A percentile compares a stretch with the other conserved stretches of the same genome.
Evolutionary conservation across 2,797 vertebrate genomes (phyloP).

Genomic region (Labroides dimidiatus): DNA sequence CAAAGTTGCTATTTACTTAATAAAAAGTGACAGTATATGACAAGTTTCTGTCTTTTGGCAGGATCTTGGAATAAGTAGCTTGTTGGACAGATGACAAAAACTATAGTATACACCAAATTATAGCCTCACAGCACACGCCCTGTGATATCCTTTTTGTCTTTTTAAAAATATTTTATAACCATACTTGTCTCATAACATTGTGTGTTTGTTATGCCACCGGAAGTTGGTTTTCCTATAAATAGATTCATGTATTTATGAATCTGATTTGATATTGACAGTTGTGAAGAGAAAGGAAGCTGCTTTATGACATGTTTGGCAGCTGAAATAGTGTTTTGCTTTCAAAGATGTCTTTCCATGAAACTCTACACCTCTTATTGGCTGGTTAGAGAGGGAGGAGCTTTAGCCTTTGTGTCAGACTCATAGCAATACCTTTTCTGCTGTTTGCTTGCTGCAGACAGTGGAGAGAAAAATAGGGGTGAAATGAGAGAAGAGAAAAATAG

Average conservation of each 20-base stretch:
- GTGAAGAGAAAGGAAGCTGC: neutral
- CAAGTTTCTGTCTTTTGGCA: too few relatives aligned
- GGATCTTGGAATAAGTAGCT: too few relatives aligned
- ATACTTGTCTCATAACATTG: too few relatives aligned
- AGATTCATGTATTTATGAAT: neutral
- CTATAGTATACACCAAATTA: too few relatives aligned
- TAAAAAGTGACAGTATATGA: too few relatives aligned
- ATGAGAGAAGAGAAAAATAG: conserved; percentile 65
- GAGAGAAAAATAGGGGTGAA: conserved; percentile 57
- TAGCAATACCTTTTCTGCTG: conserved; percentile 48
- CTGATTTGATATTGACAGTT: neutral
- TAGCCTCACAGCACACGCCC: too few relatives aligned
- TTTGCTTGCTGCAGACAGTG: conserved; percentile 58
- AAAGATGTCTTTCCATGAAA: conserved; percentile 29
- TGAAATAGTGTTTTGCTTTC: conserved; percentile 29
- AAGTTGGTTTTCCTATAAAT: neutral
- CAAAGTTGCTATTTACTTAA: too few relatives aligned
- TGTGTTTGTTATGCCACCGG: too few relatives aligned
- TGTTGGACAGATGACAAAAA: too few relatives aligned
- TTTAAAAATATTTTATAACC: too few relatives aligned
- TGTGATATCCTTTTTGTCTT: too few relatives aligned
- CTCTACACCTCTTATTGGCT: conserved; percentile 35
- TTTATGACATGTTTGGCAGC: conserved; percentile 21
- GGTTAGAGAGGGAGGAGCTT: conserved; percentile 47
- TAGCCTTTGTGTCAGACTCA: conserved; percentile 25